Evolutionary conservation across 2,888 invertebrate genomes (phyloP).

Genomic region (Scaptomyza reducta): DNA sequence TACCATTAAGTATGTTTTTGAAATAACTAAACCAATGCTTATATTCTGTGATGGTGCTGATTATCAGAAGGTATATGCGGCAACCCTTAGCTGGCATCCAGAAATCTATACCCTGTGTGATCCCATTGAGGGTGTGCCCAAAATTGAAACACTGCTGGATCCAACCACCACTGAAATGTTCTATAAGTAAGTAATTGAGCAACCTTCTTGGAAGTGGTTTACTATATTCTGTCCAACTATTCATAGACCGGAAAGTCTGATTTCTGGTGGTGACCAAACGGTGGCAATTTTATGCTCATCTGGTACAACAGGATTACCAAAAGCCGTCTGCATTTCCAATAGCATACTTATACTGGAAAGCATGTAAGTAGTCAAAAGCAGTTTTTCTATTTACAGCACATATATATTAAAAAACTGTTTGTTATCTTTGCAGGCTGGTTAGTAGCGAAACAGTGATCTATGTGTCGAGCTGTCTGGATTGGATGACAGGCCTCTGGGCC

Average conservation of each 20-base stretch:
- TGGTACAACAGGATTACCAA: slow-evolving; percentile 77
- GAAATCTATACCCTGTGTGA: slow-evolving; percentile 59
- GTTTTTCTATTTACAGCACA: not conserved
- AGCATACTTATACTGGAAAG: slow-evolving; percentile 47
- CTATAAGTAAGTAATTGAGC: slow-evolving; percentile 48
- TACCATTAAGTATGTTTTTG: slow-evolving; percentile 53
- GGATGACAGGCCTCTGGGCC: slow-evolving; percentile 64
- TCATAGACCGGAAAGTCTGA: slow-evolving; percentile 57
- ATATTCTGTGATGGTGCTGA: slow-evolving; percentile 68
- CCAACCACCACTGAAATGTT: slow-evolving; percentile 57
- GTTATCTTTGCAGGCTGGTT: slow-evolving; percentile 33
- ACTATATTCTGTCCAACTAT: too few species aligned
- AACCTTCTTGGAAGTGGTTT: too few species aligned
- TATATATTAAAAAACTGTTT: not conserved
- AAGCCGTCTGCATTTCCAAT: slow-evolving; percentile 73
- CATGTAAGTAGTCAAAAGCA: slow-evolving; percentile 28
- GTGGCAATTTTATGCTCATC: slow-evolving; percentile 76
- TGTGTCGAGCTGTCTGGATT: slow-evolving; percentile 68
- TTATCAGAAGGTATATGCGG: slow-evolving; percentile 51
- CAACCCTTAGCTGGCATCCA: slow-evolving; percentile 58
- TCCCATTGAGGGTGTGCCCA: slow-evolving; percentile 51
- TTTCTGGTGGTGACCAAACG: slow-evolving; percentile 60
- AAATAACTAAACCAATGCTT: slow-evolving; percentile 61
- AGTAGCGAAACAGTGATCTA: slow-evolving; percentile 50
- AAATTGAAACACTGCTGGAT: slow-evolving; percentile 58